Evolutionary conservation across 2,113 vertebrate genomes (phyloP).

Genomic region (Orientallactaga bullata): DNA sequence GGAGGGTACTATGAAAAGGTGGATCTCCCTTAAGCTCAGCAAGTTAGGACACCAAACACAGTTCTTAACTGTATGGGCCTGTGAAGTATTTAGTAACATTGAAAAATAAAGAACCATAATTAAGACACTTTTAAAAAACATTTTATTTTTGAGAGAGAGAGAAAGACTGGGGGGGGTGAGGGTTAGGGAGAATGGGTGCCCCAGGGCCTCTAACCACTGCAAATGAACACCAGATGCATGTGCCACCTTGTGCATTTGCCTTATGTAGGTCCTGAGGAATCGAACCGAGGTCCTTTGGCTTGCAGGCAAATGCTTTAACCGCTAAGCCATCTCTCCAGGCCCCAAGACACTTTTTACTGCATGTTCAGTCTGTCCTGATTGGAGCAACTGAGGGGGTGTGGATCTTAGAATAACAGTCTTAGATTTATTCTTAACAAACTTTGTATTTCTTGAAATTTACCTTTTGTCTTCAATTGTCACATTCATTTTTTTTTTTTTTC

Average conservation of each 20-base stretch:
- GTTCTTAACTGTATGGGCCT: conserved; percentile 16
- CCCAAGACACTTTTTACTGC: conserved; percentile 35
- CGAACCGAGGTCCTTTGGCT: too few relatives aligned
- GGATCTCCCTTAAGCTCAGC: background rate
- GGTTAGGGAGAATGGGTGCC: too few relatives aligned
- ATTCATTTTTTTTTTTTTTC: conserved; percentile 10
- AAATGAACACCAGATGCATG: too few relatives aligned
- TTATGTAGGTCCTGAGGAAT: too few relatives aligned
- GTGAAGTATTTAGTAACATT: conserved; percentile 35
- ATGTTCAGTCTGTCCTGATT: background rate
- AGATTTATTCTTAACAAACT: background rate
- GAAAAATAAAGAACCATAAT: background rate
- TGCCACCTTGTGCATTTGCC: too few relatives aligned
- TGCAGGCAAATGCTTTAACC: too few relatives aligned
- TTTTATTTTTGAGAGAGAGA: too few relatives aligned
- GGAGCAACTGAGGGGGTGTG: conserved; percentile 6
- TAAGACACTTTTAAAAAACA: too few relatives aligned
- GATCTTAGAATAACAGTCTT: background rate
- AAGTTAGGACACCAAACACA: conserved; percentile 35
- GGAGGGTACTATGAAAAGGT: background rate
- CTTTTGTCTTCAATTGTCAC: too few relatives aligned
- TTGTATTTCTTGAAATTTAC: background rate
- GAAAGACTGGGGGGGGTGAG: too few relatives aligned
- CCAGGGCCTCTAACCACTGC: too few relatives aligned
- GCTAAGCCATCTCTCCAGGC: too few relatives aligned